Evolutionary conservation across 1,140 invertebrate species (phyloP), one percentile per base, ranked within the genome.

Genomic region (Cheumatopsyche charites): DNA sequence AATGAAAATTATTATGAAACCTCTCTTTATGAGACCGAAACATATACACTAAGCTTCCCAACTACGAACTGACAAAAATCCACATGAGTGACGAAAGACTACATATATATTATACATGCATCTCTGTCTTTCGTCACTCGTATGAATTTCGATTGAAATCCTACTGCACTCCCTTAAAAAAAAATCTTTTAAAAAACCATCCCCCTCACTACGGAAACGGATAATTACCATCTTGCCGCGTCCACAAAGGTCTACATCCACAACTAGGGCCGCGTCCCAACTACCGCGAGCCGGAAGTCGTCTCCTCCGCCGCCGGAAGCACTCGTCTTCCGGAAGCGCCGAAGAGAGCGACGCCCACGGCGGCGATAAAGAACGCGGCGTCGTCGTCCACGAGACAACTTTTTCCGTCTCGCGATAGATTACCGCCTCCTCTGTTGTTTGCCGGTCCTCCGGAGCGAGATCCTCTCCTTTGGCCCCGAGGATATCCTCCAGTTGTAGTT

Each of bases 201-300:
- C n/a, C n/a, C n/a, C n/a, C n/a, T n/a, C n/a, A n/a, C n/a, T 9
- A 36, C 29, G 70, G 70, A 72, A 72, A 61, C 70, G 70, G 70
- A 72, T 72, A 72, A 72, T 72, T 72, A 72, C 42, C 45, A 21
- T 65, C 42, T 52, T 45, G 13, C 17, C 55, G 21, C 17, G 23
- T 9, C 3, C 15, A 52, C 13, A 21, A n/a, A n/a, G n/a, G n/a
- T n/a, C n/a, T n/a, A n/a, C n/a, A n/a, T n/a, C 29, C 29, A 36
- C 29, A 3, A 36, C 29, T 9, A 36, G 3, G 3, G 29, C 9
- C 29, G 29, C 29, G 9, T n/a, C n/a, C n/a, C n/a, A 9, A 36
- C 29, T 36, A 36, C 29, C 9, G 52, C 25, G 26, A 42, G 29
- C 67, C 67, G 67, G 67, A 68, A 47, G 67, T 52, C 62, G 62